These are phyloP conservation scores for Eristalinus sepulchralis DNA, from an alignment of 2,888 invertebrate genomes.

Conservation along the genomic window DNA sequence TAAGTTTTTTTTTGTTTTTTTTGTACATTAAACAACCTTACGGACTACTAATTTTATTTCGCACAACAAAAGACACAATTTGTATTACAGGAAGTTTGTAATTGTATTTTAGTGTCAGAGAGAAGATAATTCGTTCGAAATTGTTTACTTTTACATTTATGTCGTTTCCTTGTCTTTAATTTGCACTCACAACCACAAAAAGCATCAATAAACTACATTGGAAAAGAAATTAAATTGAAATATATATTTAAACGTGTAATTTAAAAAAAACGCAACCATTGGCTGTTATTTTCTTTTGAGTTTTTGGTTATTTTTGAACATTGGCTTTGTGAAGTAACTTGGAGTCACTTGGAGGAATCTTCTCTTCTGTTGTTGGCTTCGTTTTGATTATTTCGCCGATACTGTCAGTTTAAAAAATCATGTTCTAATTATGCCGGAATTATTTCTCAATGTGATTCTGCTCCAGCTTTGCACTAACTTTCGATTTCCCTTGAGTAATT, in stretches of 20 bases:
- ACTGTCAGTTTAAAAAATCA: too few species aligned
- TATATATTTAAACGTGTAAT: slow-evolving; percentile 60
- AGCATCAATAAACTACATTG: slow-evolving; percentile 38
- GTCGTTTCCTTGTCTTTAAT: slow-evolving; percentile 22
- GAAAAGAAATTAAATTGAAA: slow-evolving; percentile 49
- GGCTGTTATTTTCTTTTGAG: slow-evolving; percentile 27
- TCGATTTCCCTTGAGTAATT: too few species aligned
- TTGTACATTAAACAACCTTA: slow-evolving; percentile 11
- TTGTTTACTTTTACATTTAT: not conserved
- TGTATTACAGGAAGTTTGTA: slow-evolving; percentile 60
- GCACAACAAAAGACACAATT: slow-evolving; percentile 62
- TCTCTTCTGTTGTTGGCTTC: not conserved
- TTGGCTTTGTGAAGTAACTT: too few species aligned
- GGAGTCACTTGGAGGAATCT: not conserved
- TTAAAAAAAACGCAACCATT: slow-evolving; percentile 47
- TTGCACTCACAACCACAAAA: slow-evolving; percentile 37
- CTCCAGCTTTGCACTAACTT: too few species aligned
- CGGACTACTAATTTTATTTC: slow-evolving; percentile 34
- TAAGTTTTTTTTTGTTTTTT: not conserved
- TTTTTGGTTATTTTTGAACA: not conserved
- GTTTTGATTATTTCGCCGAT: too few species aligned
- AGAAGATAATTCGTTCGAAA: slow-evolving; percentile 1
- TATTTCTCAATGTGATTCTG: too few species aligned
- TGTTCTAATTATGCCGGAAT: too few species aligned
- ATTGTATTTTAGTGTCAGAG: slow-evolving; percentile 67